Evolutionary conservation across 2,113 vertebrate genomes (phyloP), one percentile per base, ranked within the genome.

Genomic region (Bambusicola thoracicus): DNA sequence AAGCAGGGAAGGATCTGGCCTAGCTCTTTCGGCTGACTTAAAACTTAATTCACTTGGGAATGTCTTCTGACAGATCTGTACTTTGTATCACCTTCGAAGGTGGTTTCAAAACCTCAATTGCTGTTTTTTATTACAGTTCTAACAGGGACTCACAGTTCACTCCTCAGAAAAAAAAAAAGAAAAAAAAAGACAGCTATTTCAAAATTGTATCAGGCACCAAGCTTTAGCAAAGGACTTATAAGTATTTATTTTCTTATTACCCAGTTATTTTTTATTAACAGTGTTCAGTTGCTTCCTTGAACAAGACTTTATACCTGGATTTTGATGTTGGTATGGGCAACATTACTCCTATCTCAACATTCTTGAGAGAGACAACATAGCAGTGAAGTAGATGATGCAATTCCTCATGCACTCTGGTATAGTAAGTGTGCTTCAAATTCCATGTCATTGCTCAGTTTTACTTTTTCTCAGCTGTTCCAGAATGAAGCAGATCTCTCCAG

Each of bases 391-490:
- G 48, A 68, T 36, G 32, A 78, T 2, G 17, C 13, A 43, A 16
- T 12, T 70, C 29, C 41, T 63, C 20, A 5, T 12, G 20, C 9
- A 32, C 40, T 68, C 13, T 51, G 3, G 12, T 29, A 41, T 4
- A 46, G 10, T 25, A 65, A 74, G 13, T 0, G 2, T 14, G 20
- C 34, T 79, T 73, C 55, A 82, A 53, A 41, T 30, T 82, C 49
- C 16, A 1, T 6, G 7, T 34, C 11, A 34, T 4, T 0, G 0
- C n/a, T 53, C 53, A 27, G 41, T 36, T 62, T 29, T n/a, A 24
- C 41, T 73, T 85, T 44, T 36, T 30, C 32, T 66, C 32, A 21
- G 14, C 36, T 41, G 32, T 38, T 70, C 13, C 49, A 48, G 46
- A 58, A 53, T 13, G 36, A 73, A 69, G 65, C 1, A 0, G 7